These are phyloP conservation scores for Coccyzus lansbergi DNA, from an alignment of 2,797 vertebrate genomes.

Conservation along the genomic window DNA sequence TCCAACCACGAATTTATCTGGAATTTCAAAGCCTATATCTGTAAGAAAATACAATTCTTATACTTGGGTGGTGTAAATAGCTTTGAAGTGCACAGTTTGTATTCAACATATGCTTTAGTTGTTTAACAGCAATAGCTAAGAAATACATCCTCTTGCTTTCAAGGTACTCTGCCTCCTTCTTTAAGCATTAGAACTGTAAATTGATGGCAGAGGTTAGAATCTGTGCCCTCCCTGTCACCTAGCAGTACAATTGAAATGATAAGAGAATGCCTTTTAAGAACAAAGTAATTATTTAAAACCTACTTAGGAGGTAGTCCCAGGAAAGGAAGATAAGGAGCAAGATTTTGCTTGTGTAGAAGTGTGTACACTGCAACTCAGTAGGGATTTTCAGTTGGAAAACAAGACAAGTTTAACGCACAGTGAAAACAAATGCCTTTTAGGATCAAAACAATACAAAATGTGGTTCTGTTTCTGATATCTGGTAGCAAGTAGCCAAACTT, in stretches of 20 bases:
- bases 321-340: not conserved
- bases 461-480: not conserved
- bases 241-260: not conserved
- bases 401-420: not conserved
- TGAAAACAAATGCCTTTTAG: not conserved
- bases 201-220: not conserved
- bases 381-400: not conserved
- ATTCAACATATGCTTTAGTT: not conserved
- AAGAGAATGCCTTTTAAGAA: not conserved
- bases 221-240: not conserved
- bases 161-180: not conserved
- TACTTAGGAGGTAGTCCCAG: not conserved
- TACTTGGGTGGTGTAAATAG: not conserved
- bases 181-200: not conserved
- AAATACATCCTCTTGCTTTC: not conserved
- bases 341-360: not conserved
- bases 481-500: not conserved
- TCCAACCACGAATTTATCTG: conserved; percentile 85
- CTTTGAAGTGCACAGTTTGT: not conserved
- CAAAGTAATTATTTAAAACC: not conserved
- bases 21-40: conserved; percentile 90
- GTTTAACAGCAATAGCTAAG: not conserved
- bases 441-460: not conserved
- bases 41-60: not conserved
- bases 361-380: not conserved